Base-by-base conservation (phyloP, 1,140 invertebrate species). In the Drosophila subpulchrella region DNA sequence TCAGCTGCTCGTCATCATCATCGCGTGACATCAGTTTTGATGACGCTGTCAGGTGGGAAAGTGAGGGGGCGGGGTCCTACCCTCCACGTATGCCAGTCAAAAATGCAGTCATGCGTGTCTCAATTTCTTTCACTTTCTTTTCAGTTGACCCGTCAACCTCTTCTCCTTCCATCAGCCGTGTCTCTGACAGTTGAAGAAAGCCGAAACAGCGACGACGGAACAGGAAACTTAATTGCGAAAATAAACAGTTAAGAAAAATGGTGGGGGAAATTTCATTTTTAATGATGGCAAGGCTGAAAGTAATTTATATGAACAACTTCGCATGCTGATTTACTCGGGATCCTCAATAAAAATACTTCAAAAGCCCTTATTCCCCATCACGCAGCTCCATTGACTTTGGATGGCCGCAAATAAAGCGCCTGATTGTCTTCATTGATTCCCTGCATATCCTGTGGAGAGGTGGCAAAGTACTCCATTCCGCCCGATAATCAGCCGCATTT, bases 401-500 rank as follows among this genome's bases (percentile, higher is more conserved):
- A 75, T 82, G 59, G 51, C 62, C 62, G 27, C 58, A 82, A 75
- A 67, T 88, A 51, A 77, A 86, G 59, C 48, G 57, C 57, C 74
- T 74, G 82, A 88, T 88, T 88, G 78, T 79, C 79, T 68, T 47
- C 73, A 62, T 61, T 61, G 55, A 68, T 53, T 68, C 54, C 30
- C 46, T 53, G 63, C 44, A 62, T 77, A 51, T 36, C 44, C 51
- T 63, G 67, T 20, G 44, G 46, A 32, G 44, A 65, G 56, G 58
- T 62, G 67, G 39, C 71, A 41, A 30, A 50, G 55, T 27, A 30
- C 48, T 53, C 53, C 54, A 76, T 57, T 55, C 54, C 58, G 62
- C 38, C 46, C 60, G 84, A 83, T 88, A 88, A 88, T 88, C 83
- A 83, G 84, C 67, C 42, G 50, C 83, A 86, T 88, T 86, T 86